A percentile compares a stretch with the other conserved stretches of the same genome.
These are phyloP conservation scores for Acanthiza pusilla DNA, from an alignment of 2,797 vertebrate species.

Conservation along the genomic window DNA sequence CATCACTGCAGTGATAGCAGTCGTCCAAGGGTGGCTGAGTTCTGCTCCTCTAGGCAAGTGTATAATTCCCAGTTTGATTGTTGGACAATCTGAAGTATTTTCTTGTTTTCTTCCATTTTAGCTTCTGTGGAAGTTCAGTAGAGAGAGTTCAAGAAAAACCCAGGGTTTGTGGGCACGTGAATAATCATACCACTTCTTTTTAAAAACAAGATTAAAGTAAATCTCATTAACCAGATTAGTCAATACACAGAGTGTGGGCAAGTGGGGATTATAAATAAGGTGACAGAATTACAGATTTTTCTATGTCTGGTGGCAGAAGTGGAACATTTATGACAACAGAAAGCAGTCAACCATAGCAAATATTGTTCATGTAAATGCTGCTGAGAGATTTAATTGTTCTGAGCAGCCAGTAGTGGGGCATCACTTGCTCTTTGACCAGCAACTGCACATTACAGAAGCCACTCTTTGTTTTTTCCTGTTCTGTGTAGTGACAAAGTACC, in stretches of 20 bases:
- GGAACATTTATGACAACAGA: not conserved
- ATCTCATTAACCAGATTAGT: not conserved
- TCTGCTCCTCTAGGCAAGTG: not conserved
- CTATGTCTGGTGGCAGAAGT: not conserved
- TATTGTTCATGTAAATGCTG: not conserved
- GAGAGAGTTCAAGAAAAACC: not conserved
- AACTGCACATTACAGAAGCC: accelerated
- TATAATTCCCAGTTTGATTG: not conserved
- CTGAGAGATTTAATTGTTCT: not conserved
- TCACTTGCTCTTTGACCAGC: not conserved
- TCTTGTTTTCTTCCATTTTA: not conserved
- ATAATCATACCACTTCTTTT: not conserved
- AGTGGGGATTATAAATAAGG: not conserved
- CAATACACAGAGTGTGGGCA: not conserved
- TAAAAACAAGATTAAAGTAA: not conserved
- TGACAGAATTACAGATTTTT: not conserved
- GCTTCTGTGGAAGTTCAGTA: not conserved
- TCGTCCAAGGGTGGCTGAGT: not conserved
- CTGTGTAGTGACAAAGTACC: not conserved
- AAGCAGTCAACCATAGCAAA: not conserved
- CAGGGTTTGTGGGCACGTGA: not conserved
- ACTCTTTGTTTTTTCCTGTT: not conserved
- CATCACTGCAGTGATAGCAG: not conserved
- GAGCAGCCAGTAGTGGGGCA: not conserved
- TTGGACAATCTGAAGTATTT: not conserved